Evolutionary conservation across 1,140 invertebrate species (phyloP).

Genomic region (Diabrotica undecimpunctata): DNA sequence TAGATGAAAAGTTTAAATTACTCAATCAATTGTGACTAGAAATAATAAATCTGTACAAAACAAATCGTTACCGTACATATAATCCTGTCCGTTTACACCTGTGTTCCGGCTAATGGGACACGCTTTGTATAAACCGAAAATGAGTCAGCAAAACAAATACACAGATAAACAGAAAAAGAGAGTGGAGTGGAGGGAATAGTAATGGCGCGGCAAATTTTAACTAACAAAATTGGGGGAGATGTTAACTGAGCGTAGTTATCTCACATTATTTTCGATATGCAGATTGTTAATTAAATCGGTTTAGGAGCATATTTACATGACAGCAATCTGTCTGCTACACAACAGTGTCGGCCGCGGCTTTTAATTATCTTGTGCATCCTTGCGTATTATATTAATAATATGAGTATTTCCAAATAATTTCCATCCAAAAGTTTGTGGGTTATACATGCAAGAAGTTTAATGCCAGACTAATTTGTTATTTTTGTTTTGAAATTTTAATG

Average conservation of each 20-base stretch:
- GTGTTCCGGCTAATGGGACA: neutral
- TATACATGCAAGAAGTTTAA: neutral
- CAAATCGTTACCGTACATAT: neutral
- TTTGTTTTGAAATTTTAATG: neutral
- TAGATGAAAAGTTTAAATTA: neutral
- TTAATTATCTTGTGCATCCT: conserved; percentile 46
- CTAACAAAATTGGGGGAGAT: conserved; percentile 34
- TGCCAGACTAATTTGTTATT: neutral
- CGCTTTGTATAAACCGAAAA: neutral
- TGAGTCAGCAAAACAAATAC: neutral
- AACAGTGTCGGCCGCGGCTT: conserved; percentile 36
- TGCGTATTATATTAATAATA: conserved; percentile 44
- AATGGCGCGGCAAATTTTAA: conserved; percentile 28
- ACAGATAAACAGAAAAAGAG: neutral
- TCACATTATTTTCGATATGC: conserved; percentile 48
- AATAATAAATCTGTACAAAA: too few species aligned
- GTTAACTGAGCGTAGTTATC: conserved; percentile 43
- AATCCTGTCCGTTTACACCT: neutral
- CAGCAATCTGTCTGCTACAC: conserved; percentile 47
- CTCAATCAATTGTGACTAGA: too few species aligned
- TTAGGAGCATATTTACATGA: conserved; percentile 47
- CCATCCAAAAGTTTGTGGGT: neutral
- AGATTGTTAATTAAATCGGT: conserved; percentile 49
- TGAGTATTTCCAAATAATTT: neutral
- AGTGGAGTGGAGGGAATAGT: neutral